Conservation (phyloP, 2,113 vertebrate species). For the Carassius carassius region DNA sequence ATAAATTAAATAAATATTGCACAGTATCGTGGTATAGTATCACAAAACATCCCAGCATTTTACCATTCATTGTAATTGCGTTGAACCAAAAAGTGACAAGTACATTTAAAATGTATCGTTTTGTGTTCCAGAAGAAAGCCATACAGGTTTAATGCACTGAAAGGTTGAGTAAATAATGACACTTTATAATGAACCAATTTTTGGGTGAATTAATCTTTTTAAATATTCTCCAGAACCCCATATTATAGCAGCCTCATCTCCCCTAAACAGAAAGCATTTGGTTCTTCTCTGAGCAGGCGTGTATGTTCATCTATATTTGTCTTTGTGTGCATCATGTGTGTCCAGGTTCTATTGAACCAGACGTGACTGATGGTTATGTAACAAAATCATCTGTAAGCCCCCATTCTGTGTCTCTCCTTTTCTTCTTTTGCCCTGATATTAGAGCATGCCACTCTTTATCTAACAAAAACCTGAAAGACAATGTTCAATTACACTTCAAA, state of each 20-base stretch:
- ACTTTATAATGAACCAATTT: neutral
- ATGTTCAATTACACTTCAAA: neutral
- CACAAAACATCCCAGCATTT: no score
- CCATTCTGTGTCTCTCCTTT: conserved; percentile 36
- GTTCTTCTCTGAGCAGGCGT: conserved; percentile 20
- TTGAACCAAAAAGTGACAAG: no score
- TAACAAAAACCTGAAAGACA: neutral
- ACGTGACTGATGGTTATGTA: conserved; percentile 60
- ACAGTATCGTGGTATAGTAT: no score
- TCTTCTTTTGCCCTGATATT: neutral
- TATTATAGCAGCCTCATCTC: neutral
- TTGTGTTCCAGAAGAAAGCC: no score
- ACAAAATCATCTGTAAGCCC: conserved; percentile 51
- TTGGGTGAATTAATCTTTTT: neutral
- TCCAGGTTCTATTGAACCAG: conserved; percentile 17
- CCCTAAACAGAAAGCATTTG: conserved; percentile 48
- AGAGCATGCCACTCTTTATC: neutral
- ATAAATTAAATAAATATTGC: no score
- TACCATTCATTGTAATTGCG: no score
- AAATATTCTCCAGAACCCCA: no score
- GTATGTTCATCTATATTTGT: conserved; percentile 40
- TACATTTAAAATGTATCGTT: no score
- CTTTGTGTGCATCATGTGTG: neutral
- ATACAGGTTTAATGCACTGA: no score
- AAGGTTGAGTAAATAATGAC: neutral